phyloP scores from a whole-genome alignment of 2,113 vertebrate genomes.

The Ptilonorhynchus violaceus region DNA sequence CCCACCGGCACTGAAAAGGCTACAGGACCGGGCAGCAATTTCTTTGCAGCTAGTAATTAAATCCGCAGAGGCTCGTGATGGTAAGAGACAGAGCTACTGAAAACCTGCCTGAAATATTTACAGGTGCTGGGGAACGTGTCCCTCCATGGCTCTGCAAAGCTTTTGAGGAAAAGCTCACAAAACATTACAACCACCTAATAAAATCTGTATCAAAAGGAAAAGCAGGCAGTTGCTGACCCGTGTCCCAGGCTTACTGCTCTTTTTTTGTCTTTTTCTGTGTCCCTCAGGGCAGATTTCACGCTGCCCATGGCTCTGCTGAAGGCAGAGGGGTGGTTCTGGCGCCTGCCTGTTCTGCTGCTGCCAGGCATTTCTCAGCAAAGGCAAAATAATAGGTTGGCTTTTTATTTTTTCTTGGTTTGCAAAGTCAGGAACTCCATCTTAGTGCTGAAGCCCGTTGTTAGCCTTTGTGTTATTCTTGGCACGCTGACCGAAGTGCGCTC shows the following conservation, averaged over 20 bases:
- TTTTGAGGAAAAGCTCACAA: neutral
- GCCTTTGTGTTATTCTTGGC: slow-evolving; percentile 40
- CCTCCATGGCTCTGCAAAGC: neutral
- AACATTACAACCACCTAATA: neutral
- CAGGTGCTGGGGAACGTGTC: neutral
- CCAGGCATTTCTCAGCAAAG: neutral
- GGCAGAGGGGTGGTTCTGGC: neutral
- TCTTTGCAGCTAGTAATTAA: neutral
- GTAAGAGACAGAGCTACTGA: neutral
- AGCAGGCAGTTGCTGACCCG: rapidly evolving
- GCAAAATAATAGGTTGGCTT: slow-evolving; percentile 13
- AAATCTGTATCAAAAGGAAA: neutral
- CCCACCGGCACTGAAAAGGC: neutral
- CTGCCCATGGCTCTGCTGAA: neutral
- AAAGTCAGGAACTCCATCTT: slow-evolving; percentile 31
- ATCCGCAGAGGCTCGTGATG: neutral
- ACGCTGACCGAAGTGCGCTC: neutral
- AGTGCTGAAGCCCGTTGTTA: neutral
- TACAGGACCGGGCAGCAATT: neutral
- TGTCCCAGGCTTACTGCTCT: neutral
- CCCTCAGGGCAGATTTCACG: neutral
- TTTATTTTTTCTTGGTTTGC: neutral
- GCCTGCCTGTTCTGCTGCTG: neutral
- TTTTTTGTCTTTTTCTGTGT: neutral
- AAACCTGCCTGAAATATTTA: neutral